Base-by-base conservation (phyloP, 2,113 vertebrate species). In the Hirundichthys speculiger region DNA sequence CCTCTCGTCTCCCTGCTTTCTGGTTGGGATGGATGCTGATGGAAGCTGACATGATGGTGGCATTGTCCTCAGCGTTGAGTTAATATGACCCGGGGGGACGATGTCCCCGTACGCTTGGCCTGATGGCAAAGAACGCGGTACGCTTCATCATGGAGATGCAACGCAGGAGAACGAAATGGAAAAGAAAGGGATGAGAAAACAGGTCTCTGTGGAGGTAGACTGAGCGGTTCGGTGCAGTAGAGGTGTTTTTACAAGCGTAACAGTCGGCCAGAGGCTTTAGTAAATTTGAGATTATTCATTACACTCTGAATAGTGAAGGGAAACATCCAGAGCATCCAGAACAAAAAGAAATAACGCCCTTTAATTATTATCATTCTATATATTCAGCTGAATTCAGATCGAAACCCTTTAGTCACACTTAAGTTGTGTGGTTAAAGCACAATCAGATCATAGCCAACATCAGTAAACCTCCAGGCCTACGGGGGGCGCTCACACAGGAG, bases 61-160 rank as follows among this genome's bases (percentile, higher is more conserved):
- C 77, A 82, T 90, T 90, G 86, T 87, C 84, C 88, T 82, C 82
- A 65, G 73, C 39, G 19, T 69, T 10, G 47, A 86, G 78, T 82
- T 91, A 89, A 86, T 90, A 83, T 88, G 69, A 70, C 86, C 83
- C 11, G 46, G 13, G 82, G 89, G 89, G 84, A 82, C 48, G 64
- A 67, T 70, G 75, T 82, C 70, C 72, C 75, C 62, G 80, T 74
- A n/a, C 47, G 72, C 83, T 73, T 60, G 73, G 73, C 81, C 84
- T 47, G 59, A 83, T 83, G 74, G 73, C 27, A 20, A 75, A 72
- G 68, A 83, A 84, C 72, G 56, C 64, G 77, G 73, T 46, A 65
- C 49, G 52, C 48, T 52, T 59, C 38, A 13, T 30, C 0, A 46
- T 56, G 40, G 70, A 75, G 47, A 60, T 41, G 47, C n/a, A 47